Evolutionary conservation across 92 coral and sea anemone species (phyloP).

Genomic region (Micromussa lordhowensis): DNA sequence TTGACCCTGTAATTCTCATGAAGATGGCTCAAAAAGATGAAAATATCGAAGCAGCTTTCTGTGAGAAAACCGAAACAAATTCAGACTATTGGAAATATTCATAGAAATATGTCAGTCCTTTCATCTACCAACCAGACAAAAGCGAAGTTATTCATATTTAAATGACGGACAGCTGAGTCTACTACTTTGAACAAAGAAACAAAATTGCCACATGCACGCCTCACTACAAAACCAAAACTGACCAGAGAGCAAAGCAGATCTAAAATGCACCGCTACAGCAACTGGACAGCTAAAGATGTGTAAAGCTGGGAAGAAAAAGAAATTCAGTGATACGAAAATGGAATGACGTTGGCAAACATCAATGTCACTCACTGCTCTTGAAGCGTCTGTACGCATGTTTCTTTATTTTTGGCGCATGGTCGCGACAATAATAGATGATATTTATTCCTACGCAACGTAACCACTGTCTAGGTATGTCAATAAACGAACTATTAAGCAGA

Average conservation of each 20-base stretch:
- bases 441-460: neutral
- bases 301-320: neutral
- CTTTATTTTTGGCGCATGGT: neutral
- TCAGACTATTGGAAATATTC: neutral
- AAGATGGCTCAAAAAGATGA: neutral
- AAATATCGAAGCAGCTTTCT: neutral
- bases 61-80: neutral
- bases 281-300: neutral
- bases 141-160: slow-evolving; percentile 29
- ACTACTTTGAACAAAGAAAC: neutral
- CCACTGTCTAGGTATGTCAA: neutral
- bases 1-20: neutral
- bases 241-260: neutral
- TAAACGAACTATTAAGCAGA: neutral
- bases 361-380: neutral
- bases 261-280: neutral
- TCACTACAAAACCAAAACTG: neutral
- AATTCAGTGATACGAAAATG: neutral
- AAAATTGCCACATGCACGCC: slow-evolving; percentile 9
- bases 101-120: neutral
- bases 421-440: neutral
- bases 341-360: neutral
- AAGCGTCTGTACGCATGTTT: neutral
- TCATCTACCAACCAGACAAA: slow-evolving; percentile 16
- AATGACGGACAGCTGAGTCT: slow-evolving; percentile 37